phyloP scores from a whole-genome alignment of 2,888 invertebrate genomes.

The Pyrrhia umbra region DNA sequence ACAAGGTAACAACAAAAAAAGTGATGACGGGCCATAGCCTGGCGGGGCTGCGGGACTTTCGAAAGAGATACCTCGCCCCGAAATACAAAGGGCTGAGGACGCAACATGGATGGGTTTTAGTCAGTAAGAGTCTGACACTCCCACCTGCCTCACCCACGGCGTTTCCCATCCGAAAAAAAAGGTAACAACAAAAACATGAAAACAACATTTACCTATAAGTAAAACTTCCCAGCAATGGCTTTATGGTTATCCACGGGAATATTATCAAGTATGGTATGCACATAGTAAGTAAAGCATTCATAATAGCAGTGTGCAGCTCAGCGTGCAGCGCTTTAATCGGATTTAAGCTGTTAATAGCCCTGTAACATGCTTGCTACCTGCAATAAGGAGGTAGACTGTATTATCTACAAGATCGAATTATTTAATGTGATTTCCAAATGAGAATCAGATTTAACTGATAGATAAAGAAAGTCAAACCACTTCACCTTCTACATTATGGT shows the following conservation, averaged over 20 bases:
- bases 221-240: neutral
- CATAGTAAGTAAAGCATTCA: slow-evolving; percentile 22
- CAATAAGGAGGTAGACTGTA: slow-evolving; percentile 11
- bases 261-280: slow-evolving; percentile 9
- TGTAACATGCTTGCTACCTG: slow-evolving; percentile 50
- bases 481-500: too few species aligned
- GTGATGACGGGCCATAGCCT: too few species aligned
- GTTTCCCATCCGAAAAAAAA: too few species aligned
- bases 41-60: too few species aligned
- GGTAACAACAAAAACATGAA: slow-evolving; percentile 3
- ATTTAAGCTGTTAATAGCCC: slow-evolving; percentile 43
- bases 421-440: neutral
- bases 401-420: neutral
- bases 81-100: too few species aligned
- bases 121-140: too few species aligned
- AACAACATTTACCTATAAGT: slow-evolving; percentile 9
- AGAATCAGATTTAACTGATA: too few species aligned
- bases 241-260: slow-evolving; percentile 5
- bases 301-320: slow-evolving; percentile 9
- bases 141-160: too few species aligned
- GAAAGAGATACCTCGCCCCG: too few species aligned
- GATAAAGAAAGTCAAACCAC: too few species aligned
- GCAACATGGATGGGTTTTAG: too few species aligned
- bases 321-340: slow-evolving; percentile 44
- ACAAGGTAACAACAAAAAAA: too few species aligned